Base-by-base conservation (phyloP, 2,113 vertebrate species). In the Entosphenus tridentatus region DNA sequence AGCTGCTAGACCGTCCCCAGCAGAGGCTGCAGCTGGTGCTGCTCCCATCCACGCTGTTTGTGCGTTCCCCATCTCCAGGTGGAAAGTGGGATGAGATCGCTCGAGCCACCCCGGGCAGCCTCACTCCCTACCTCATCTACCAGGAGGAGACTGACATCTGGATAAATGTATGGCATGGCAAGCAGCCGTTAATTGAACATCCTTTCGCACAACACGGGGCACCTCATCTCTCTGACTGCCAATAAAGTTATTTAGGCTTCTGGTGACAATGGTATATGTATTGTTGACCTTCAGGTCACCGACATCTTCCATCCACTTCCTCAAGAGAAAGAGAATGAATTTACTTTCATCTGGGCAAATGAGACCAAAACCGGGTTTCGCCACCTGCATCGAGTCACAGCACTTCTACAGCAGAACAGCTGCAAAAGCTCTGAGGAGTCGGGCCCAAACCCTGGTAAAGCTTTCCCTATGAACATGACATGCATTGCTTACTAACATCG, bases 281-380 rank as follows among this genome's bases (percentile, higher is more conserved):
- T 39, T 39, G 39, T 39, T 39, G 39, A 39, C 39, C 39, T 57
- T 13, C 78, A 96, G 92, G 87, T 96, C 58, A 89, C 95, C 2
- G 90, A 96, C 75, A 93, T 95, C 76, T 96, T 96, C 78, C 91
- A 95, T 73, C 86, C 89, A 13, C 95, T 96, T 76, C 73, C 87
- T 75, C 89, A 93, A 67, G 80, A 78, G 0, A 83, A 82, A 74
- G 86, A 88, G 56, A 84, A 91, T 8, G 87, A 95, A 67, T 81
- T 96, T 73, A 81, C 78, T 68, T 96, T 96, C 75, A 81, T 96
- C 74, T 87, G 88, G 71, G 82, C 88, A 76, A 95, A 91, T 0
- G 92, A 96, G 74, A 90, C 88, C 69, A 87, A 87, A 74, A 89
- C 86, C 0, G 88, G 89, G 12, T 96, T 93, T 77, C 92, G 88